phyloP scores from a whole-genome alignment of 2,888 invertebrate genomes.

The Smittia aterrima region DNA sequence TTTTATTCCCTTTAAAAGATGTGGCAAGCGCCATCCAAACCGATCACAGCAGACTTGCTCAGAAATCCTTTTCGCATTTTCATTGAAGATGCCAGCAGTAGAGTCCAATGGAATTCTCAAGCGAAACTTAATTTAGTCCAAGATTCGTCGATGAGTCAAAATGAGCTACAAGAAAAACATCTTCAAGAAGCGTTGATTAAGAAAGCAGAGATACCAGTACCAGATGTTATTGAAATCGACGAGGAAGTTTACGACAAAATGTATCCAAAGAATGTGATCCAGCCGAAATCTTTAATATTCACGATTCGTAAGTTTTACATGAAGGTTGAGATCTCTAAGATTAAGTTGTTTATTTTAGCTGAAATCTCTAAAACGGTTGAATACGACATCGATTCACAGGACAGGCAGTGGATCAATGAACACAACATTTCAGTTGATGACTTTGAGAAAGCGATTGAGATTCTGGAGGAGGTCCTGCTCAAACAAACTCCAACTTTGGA shows the following conservation, averaged over 20 bases:
- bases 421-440: not conserved
- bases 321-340: not conserved
- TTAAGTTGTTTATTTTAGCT: no score
- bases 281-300: not conserved
- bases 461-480: not conserved
- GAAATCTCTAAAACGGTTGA: no score
- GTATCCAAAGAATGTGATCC: not conserved
- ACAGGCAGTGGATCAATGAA: not conserved
- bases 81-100: no score
- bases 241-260: conserved; percentile 11
- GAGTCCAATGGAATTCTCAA: no score
- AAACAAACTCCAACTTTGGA: not conserved
- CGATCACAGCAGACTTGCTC: no score
- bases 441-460: conserved; percentile 1
- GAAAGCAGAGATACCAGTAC: not conserved
- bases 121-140: no score
- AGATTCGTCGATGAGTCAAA: no score
- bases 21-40: no score
- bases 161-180: not conserved
- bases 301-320: not conserved
- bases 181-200: not conserved
- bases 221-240: conserved; percentile 1
- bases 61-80: no score
- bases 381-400: conserved; percentile 1
- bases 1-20: no score